Base-by-base conservation (phyloP, 2,797 vertebrate genomes). In the Poecilia velifera region DNA sequence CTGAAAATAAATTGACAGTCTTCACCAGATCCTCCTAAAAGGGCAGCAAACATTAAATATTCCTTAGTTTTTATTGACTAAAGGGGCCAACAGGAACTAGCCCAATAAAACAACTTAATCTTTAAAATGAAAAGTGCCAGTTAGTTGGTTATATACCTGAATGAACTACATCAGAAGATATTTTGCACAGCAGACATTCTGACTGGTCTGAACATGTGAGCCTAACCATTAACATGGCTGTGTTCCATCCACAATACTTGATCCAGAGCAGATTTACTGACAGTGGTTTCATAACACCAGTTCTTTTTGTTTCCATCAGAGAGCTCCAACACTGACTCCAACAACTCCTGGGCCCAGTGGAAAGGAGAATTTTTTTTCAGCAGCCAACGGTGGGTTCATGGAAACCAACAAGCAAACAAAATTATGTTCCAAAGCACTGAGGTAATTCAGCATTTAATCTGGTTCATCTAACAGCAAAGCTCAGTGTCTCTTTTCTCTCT, bases 11-110 rank as follows among this genome's bases (percentile, higher is more conserved):
- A 5, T 72, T 72, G 25, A 76, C 62, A 31, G 49, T 81, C 68
- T 53, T 84, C 80, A 74, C 57, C 53, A 76, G 47, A 88, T 77
- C 57, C n/a, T 59, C 80, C 78, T 78, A 84, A 64, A 80, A 77
- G 76, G 62, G 79, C 75, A 86, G 77, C 72, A 82, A 78, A 84
- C 62, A 76, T 51, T 78, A 55, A 76, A 66, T 75, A 20, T 80
- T 64, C 82, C 88, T 84, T 84, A 82, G 81, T 86, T 85, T 81
- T 85, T 82, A 80, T 75, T 77, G 84, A 87, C 74, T 83, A 68
- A 82, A 87, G 66, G 76, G 81, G 81, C 84, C 51, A 47, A 81
- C 49, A 73, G 74, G 25, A 76, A 45, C 18, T 36, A 70, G 70
- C 12, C 3, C 4, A 51, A 45, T 12, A 6, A 18, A 72, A 51